These are phyloP conservation scores for Tetraodon nigroviridis DNA, from an alignment of 2,113 vertebrate genomes.

Conservation along the genomic window DNA sequence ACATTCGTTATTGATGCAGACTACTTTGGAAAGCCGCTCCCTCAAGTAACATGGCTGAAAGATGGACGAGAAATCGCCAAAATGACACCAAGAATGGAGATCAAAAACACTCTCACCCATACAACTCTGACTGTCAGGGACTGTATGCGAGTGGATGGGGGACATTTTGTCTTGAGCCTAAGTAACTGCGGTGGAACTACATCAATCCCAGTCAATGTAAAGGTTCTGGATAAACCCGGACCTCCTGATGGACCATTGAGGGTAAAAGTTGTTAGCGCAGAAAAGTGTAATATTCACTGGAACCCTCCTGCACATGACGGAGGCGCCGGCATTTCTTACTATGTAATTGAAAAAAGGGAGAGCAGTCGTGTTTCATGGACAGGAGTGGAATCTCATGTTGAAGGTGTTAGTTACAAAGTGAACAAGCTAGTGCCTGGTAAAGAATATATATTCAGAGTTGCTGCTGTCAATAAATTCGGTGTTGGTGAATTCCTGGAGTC, in stretches of 20 bases:
- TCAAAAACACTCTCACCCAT: conserved; percentile 87
- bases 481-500: conserved; percentile 92
- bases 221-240: conserved; percentile 93
- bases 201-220: conserved; percentile 86
- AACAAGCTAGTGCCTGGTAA: conserved; percentile 90
- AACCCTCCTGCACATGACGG: conserved; percentile 89
- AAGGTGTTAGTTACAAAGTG: conserved; percentile 91
- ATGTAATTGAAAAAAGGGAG: conserved; percentile 94
- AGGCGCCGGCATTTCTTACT: conserved; percentile 88
- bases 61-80: conserved; percentile 91
- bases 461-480: conserved; percentile 94
- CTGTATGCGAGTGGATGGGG: conserved; percentile 86
- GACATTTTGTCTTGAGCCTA: conserved; percentile 86
- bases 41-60: conserved; percentile 86
- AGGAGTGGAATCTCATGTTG: conserved; percentile 84
- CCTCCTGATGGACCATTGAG: conserved; percentile 87
- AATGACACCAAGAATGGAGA: conserved; percentile 85
- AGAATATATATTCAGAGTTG: conserved; percentile 96
- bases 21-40: conserved; percentile 91
- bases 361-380: conserved; percentile 97
- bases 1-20: conserved; percentile 91
- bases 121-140: conserved; percentile 88
- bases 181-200: conserved; percentile 90
- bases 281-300: conserved; percentile 95
- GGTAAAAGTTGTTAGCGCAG: conserved; percentile 87